A percentile compares a stretch with the other conserved stretches of the same genome.
Evolutionary conservation across 2,797 vertebrate genomes (phyloP).

Genomic region (Sebastes goodei): DNA sequence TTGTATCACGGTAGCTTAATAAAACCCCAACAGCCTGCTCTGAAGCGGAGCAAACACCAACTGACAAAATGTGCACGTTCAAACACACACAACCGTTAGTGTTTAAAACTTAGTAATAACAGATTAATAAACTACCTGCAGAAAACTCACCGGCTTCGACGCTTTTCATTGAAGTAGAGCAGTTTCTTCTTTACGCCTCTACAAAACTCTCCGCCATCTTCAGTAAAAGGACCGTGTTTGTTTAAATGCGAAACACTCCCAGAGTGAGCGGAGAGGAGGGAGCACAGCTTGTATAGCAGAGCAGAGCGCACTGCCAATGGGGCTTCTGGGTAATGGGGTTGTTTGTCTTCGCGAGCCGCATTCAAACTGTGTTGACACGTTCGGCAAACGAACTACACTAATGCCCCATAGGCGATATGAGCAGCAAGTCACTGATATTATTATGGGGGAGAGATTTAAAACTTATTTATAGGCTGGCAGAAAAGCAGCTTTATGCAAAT

Average conservation of each 20-base stretch:
- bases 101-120: slow-evolving; percentile 17
- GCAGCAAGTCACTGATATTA: slow-evolving; percentile 71
- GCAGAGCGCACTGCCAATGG: slow-evolving; percentile 36
- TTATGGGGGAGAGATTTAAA: slow-evolving; percentile 71
- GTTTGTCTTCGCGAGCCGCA: neutral
- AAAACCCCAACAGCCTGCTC: slow-evolving; percentile 67
- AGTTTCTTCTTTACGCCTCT: slow-evolving; percentile 82
- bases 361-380: neutral
- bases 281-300: slow-evolving; percentile 72
- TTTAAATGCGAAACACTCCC: slow-evolving; percentile 95
- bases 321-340: slow-evolving; percentile 85
- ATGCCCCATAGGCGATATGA: slow-evolving; percentile 74
- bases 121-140: neutral
- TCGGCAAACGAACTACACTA: slow-evolving; percentile 77
- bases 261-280: slow-evolving; percentile 75
- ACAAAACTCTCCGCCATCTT: slow-evolving; percentile 94
- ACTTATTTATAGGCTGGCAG: slow-evolving; percentile 78
- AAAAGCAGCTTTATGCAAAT: slow-evolving; percentile 42
- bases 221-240: slow-evolving; percentile 85
- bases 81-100: slow-evolving; percentile 5
- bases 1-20: slow-evolving; percentile 67
- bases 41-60: slow-evolving; percentile 59
- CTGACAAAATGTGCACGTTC: slow-evolving; percentile 35
- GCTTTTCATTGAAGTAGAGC: slow-evolving; percentile 81
- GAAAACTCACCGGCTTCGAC: slow-evolving; percentile 84